These are phyloP conservation scores for Operophtera brumata DNA, from an alignment of 2,888 invertebrate genomes.

Conservation along the genomic window DNA sequence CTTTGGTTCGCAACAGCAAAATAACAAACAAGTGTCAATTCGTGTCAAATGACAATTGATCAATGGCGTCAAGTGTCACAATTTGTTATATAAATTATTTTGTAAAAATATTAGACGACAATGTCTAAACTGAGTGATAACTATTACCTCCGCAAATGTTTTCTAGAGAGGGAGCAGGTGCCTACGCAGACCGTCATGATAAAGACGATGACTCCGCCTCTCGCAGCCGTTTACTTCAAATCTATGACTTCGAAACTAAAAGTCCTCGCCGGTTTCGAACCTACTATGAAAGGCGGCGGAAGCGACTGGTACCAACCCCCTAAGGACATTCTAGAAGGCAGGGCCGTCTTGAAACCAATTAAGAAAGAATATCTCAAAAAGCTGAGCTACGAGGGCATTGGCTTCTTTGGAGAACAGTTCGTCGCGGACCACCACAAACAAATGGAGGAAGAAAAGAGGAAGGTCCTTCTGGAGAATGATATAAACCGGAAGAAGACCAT, in stretches of 20 bases:
- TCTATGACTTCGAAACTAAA: slow-evolving; percentile 61
- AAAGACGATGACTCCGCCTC: slow-evolving; percentile 55
- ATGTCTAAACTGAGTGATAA: slow-evolving; percentile 57
- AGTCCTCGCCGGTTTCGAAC: slow-evolving; percentile 64
- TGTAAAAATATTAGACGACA: not conserved
- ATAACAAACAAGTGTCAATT: not conserved
- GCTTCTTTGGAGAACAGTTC: slow-evolving; percentile 45
- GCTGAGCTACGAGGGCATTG: slow-evolving; percentile 56
- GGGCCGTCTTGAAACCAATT: slow-evolving; percentile 57
- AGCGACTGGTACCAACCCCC: slow-evolving; percentile 66
- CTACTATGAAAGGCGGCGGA: slow-evolving; percentile 65
- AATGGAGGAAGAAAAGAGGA: slow-evolving; percentile 48
- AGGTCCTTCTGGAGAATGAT: slow-evolving; percentile 49
- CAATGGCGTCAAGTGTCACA: not conserved
- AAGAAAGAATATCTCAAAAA: slow-evolving; percentile 50
- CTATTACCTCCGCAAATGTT: slow-evolving; percentile 62
- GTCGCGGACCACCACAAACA: slow-evolving; percentile 43
- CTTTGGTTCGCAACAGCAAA: not conserved
- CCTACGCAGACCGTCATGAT: slow-evolving; percentile 65
- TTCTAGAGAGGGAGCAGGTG: slow-evolving; percentile 56
- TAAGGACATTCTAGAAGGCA: slow-evolving; percentile 53
- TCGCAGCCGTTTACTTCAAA: slow-evolving; percentile 67
- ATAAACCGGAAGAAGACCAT: slow-evolving; percentile 53
- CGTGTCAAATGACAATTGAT: not conserved
- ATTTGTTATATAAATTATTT: slow-evolving; percentile 18